phyloP scores from a whole-genome alignment of 2,888 invertebrate species.

The Drosophila melanosoma region DNA sequence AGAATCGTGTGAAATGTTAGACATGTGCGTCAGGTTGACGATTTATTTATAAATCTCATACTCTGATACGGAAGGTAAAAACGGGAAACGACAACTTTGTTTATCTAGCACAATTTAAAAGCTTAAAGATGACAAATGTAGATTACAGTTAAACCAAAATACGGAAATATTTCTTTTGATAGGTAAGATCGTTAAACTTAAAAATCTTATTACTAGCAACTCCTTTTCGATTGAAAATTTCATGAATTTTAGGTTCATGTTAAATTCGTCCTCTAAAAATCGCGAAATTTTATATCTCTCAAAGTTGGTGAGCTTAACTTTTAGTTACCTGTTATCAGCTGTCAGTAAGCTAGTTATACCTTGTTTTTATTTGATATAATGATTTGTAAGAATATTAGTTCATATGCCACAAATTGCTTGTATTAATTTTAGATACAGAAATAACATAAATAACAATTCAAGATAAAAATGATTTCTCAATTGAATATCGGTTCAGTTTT shows the following conservation, averaged over 20 bases:
- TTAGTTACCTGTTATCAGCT: not conserved
- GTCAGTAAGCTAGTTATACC: not conserved
- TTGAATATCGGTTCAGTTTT: not conserved
- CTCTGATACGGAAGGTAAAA: not conserved
- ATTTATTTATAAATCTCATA: not conserved
- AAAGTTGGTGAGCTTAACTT: not conserved
- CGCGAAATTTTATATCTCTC: not conserved
- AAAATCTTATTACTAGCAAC: not conserved
- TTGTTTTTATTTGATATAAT: too few relatives aligned
- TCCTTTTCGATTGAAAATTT: not conserved
- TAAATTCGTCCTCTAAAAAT: not conserved
- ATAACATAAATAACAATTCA: not conserved
- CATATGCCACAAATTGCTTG: too few relatives aligned
- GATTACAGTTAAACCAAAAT: not conserved
- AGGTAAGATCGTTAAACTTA: not conserved
- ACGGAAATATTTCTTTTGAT: not conserved
- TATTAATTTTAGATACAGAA: not conserved
- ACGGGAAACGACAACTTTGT: not conserved
- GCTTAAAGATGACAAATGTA: not conserved
- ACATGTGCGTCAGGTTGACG: not conserved
- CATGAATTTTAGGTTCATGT: not conserved
- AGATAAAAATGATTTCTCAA: not conserved
- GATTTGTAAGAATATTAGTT: too few relatives aligned
- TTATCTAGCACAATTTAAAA: not conserved
- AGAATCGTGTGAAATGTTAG: conserved; percentile 1